These are phyloP conservation scores for Timandra comae DNA, from an alignment of 2,888 invertebrate species.

Conservation along the genomic window DNA sequence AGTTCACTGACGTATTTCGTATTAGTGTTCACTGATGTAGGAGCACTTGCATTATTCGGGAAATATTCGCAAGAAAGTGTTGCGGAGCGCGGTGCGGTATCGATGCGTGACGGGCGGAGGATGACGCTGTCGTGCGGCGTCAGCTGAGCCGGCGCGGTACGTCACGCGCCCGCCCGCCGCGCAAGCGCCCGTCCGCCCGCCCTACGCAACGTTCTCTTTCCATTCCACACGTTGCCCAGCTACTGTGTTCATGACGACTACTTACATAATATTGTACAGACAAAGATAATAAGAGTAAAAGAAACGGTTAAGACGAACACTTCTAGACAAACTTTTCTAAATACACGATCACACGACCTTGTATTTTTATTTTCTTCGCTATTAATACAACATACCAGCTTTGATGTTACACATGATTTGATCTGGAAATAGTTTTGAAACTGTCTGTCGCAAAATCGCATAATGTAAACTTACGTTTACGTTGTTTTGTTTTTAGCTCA, in stretches of 20 bases:
- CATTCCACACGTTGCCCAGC: slow-evolving; percentile 20
- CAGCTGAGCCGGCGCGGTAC: slow-evolving; percentile 59
- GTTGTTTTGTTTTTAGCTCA: too few species aligned
- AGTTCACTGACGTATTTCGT: slow-evolving; percentile 18
- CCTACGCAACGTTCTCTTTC: slow-evolving; percentile 28
- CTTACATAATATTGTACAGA: slow-evolving; percentile 5
- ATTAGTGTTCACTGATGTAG: slow-evolving; percentile 34
- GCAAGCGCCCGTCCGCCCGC: slow-evolving; percentile 52
- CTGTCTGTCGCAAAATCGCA: too few species aligned
- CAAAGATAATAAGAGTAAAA: slow-evolving; percentile 12
- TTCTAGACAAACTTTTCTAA: too few species aligned
- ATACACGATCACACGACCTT: too few species aligned
- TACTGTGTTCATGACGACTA: slow-evolving; percentile 20
- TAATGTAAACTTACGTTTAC: too few species aligned
- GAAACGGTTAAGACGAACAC: slow-evolving; percentile 1
- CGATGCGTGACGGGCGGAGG: slow-evolving; percentile 47
- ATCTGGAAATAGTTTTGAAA: too few species aligned
- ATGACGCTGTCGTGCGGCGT: slow-evolving; percentile 55
- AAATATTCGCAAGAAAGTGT: slow-evolving; percentile 34
- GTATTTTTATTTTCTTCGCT: too few species aligned
- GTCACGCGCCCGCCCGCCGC: slow-evolving; percentile 55
- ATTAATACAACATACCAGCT: too few species aligned
- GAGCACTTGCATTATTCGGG: slow-evolving; percentile 33
- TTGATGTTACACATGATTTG: too few species aligned
- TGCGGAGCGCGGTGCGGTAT: slow-evolving; percentile 41